Evolutionary conservation across 1,140 invertebrate genomes (phyloP), one percentile per base, ranked within the genome.

Genomic region (Drosophila auraria): DNA sequence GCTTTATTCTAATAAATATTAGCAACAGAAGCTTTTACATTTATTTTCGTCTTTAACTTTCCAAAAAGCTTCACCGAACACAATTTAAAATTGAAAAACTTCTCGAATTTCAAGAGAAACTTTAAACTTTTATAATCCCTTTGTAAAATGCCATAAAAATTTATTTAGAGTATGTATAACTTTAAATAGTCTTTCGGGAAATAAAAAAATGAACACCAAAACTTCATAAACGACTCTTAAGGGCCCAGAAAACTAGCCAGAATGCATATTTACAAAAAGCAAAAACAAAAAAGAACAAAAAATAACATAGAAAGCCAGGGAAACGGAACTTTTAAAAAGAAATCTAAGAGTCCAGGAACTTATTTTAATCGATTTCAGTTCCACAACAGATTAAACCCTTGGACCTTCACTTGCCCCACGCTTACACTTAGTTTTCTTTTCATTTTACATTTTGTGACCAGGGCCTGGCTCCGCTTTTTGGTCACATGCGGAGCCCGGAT

Each of bases 401-500:
- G 36, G 6, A 68, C 36, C 25, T 38, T 36, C 20, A n/a, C 20
- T 20, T 17, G 23, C 25, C 20, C 33, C 14, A 7, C 17, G 17
- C 27, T 44, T 66, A 23, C 40, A 38, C n/a, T 66, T 47, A 14
- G 60, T 53, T 64, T 38, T 27, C 25, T 49, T 50, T 68, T 38
- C 11, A 64, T 30, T 64, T 65, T 64, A 50, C 53, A 68, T 38
- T 63, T 63, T 49, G 14, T 25, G 54, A 20, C 23, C n/a, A 15
- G 17, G 33, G 23, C 12, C 42, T 33, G n/a, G 6, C 11, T 12
- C 11, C 7, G 2, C 4, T 61, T 59, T 27, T 64, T 63, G 59
- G 59, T 23, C 63, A 45, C 63, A 45, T 25, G 15, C n/a, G n/a
- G 20, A 45, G n/a, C 58, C 44, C 40, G 23, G 40, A 17, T 76